Percentiles rank a stretch among this genome's conserved stretches.
These are phyloP conservation scores for Dasypus novemcinctus DNA, from an alignment of 2,113 vertebrate species.

Conservation along the genomic window DNA sequence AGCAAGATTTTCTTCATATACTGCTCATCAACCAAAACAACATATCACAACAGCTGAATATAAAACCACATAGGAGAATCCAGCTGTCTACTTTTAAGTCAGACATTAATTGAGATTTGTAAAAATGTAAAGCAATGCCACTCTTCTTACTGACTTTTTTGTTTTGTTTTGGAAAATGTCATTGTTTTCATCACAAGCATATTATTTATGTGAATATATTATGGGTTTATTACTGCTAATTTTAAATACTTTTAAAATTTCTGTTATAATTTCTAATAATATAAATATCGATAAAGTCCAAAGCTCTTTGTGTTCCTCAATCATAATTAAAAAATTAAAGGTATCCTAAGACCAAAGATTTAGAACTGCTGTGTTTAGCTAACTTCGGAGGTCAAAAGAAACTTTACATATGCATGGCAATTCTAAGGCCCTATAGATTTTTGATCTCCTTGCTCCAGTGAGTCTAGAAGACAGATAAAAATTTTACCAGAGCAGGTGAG, in stretches of 20 bases:
- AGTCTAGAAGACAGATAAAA: not conserved
- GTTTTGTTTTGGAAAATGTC: conserved; percentile 10
- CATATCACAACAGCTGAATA: not conserved
- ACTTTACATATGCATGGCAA: not conserved
- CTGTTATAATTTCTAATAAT: conserved; percentile 48
- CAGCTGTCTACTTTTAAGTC: not conserved
- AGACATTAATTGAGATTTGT: conserved; percentile 1
- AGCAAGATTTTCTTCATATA: not conserved
- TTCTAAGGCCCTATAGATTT: not conserved
- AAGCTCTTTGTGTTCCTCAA: not conserved
- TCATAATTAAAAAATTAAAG: conserved; percentile 22
- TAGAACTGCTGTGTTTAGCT: not conserved
- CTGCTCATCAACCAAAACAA: conserved; percentile 20
- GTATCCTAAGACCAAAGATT: not conserved
- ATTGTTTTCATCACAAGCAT: not conserved
- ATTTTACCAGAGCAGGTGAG: not conserved
- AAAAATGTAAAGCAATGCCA: not conserved
- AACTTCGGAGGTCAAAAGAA: conserved; percentile 26
- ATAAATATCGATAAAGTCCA: not conserved
- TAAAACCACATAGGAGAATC: not conserved
- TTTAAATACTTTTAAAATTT: conserved; percentile 35
- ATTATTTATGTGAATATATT: not conserved
- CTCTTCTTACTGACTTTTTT: not conserved
- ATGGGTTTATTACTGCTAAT: conserved; percentile 13
- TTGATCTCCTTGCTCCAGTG: not conserved